Conservation (phyloP, 2,797 vertebrate species). For the Melanotaenia parkinsoni region DNA sequence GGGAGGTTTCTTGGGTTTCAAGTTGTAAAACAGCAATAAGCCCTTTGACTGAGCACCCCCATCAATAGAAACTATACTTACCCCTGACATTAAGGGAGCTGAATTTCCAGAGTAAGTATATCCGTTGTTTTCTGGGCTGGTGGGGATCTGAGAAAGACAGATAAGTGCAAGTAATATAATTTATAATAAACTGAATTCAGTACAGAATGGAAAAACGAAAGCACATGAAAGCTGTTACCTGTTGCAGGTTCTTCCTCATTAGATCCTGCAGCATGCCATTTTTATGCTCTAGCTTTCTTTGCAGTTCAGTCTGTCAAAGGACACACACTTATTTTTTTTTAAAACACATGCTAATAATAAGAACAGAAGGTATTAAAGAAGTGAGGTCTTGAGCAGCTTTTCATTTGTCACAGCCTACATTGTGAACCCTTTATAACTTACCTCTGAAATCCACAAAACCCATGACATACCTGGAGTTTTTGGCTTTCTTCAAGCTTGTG, state of each 20-base stretch:
- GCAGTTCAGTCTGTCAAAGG: slow-evolving; percentile 84
- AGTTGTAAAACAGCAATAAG: not conserved
- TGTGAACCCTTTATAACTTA: not conserved
- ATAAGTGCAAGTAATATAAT: not conserved
- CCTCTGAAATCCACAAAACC: not conserved
- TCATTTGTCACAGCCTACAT: not conserved
- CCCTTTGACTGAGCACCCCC: not conserved
- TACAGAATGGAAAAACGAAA: not conserved
- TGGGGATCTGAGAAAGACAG: slow-evolving; percentile 58
- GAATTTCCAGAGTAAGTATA: slow-evolving; percentile 83
- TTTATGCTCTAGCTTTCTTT: slow-evolving; percentile 89
- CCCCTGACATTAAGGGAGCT: slow-evolving; percentile 82
- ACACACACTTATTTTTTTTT: slow-evolving; percentile 10
- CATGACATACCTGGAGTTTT: slow-evolving; percentile 82
- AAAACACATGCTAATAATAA: not conserved
- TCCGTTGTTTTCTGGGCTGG: slow-evolving; percentile 87
- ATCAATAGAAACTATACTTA: slow-evolving; percentile 70
- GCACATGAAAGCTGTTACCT: slow-evolving; percentile 76
- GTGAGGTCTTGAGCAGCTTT: not conserved
- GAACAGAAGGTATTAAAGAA: not conserved
- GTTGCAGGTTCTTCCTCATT: slow-evolving; percentile 84
- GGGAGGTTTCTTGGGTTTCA: not conserved
- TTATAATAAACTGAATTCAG: not conserved
- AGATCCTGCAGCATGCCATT: slow-evolving; percentile 86
- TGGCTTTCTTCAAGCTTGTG: slow-evolving; percentile 90